Percentiles rank a stretch among this genome's conserved stretches.
These are phyloP conservation scores for Euzophera pinguis DNA, from an alignment of 2,888 invertebrate species.

Conservation along the genomic window DNA sequence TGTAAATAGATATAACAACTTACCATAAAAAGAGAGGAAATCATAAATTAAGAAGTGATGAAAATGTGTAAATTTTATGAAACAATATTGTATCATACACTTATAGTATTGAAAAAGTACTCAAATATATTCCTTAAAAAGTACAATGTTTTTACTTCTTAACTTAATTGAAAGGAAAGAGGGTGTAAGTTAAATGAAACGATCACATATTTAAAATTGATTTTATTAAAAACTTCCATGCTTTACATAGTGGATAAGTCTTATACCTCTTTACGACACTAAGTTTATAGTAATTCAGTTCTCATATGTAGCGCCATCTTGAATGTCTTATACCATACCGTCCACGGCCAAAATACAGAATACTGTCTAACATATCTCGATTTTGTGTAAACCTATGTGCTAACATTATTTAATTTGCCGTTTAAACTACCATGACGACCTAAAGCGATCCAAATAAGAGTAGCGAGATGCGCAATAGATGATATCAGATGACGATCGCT, in stretches of 20 bases:
- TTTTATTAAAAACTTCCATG: constrained; percentile 65
- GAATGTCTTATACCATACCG: constrained; percentile 20
- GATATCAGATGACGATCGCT: too few species aligned
- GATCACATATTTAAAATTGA: constrained; percentile 27
- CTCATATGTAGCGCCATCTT: constrained; percentile 21
- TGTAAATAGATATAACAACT: constrained; percentile 36
- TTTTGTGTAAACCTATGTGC: not conserved
- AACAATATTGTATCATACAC: constrained; percentile 56
- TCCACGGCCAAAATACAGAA: constrained; percentile 10
- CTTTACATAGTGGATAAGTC: constrained; percentile 68
- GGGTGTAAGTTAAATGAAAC: constrained; percentile 19
- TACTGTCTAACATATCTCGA: not conserved
- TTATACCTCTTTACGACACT: constrained; percentile 65
- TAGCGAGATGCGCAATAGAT: too few species aligned
- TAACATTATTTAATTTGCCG: not conserved
- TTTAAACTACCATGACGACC: too few species aligned
- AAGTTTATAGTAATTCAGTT: constrained; percentile 33
- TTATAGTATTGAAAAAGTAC: constrained; percentile 48
- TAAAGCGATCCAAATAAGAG: too few species aligned
- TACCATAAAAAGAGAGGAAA: constrained; percentile 30
- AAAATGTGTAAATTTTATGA: constrained; percentile 49
- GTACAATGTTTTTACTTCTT: constrained; percentile 9
- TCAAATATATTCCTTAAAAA: constrained; percentile 63
- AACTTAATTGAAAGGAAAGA: not conserved
- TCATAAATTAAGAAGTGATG: constrained; percentile 36